Evolutionary conservation across 2,113 vertebrate genomes (phyloP), one percentile per base, ranked within the genome.

Genomic region (Pedetes capensis): DNA sequence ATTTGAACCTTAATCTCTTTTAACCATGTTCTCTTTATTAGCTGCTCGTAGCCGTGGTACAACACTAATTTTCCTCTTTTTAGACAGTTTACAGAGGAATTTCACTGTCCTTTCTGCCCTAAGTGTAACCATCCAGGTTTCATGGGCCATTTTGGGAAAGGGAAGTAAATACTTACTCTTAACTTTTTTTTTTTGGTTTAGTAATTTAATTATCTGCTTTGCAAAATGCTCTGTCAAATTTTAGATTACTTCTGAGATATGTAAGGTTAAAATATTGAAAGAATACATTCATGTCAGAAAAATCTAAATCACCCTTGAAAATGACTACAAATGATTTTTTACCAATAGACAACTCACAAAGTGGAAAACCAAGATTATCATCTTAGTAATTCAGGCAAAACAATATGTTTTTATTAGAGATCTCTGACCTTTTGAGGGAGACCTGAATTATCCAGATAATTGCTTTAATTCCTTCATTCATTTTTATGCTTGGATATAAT

Each of bases 1-100:
- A 98, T 97, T 98, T 98, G 98, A 98, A 98, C 98, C 97, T 97
- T 98, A 98, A 98, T 98, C 97, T 98, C 98, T 98, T 98, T 97
- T 97, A 98, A 97, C 97, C 96, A 96, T 97, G 97, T 97, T 98
- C 97, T 98, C 98, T 98, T 98, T 98, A 98, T 98, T 98, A 98
- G 98, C 95, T 81, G 97, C 97, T 97, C 97, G 96, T 95, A 96
- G 96, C 97, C 16, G 76, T 97, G 96, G 97, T 96, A 96, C 91
- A 94, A 95, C 9, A 8, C 98, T 98, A 96, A 98, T 98, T 98
- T 98, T 97, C 98, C 98, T 98, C 98, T 97, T 98, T 98, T 98
- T 96, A 97, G 96, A 97, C 92, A 82, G 80, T 97, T 97, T 96
- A 97, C 95, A 94, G 91, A 89, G 69, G 95, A 88, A 91, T 97